phyloP scores from a whole-genome alignment of 1,140 invertebrate species.

The Sinonovacula constricta region DNA sequence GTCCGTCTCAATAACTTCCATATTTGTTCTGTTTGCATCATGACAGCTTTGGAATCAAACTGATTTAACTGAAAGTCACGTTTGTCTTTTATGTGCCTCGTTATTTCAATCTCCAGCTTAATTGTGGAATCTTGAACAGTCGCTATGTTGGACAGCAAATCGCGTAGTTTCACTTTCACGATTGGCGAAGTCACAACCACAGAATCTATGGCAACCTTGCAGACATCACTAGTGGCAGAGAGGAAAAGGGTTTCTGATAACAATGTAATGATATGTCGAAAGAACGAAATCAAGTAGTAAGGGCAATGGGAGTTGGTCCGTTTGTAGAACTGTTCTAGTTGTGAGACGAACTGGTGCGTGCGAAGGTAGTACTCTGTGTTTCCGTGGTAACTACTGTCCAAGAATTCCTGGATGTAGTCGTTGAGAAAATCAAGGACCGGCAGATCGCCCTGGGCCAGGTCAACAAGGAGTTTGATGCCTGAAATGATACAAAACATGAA shows the following conservation, averaged over 20 bases:
- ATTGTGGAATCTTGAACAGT: constrained; percentile 32
- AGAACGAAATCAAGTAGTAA: constrained; percentile 41
- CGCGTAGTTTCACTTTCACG: constrained; percentile 37
- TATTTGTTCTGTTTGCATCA: constrained; percentile 46
- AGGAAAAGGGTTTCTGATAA: constrained; percentile 46
- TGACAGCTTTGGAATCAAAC: constrained; percentile 36
- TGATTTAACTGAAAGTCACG: constrained; percentile 18
- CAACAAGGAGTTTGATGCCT: constrained; percentile 35
- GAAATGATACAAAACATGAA: constrained; percentile 5
- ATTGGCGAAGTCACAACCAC: constrained; percentile 39
- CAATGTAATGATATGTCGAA: constrained; percentile 37
- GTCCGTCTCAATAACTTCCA: constrained; percentile 30
- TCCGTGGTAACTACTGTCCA: constrained; percentile 39
- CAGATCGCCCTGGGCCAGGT: constrained; percentile 40
- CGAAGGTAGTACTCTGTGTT: constrained; percentile 42
- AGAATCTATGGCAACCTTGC: constrained; percentile 38
- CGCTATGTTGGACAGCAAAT: constrained; percentile 17
- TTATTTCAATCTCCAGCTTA: constrained; percentile 34
- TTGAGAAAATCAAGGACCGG: constrained; percentile 49
- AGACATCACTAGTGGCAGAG: constrained; percentile 38
- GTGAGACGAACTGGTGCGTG: constrained; percentile 43
- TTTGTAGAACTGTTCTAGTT: constrained; percentile 30
- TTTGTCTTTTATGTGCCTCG: constrained; percentile 20
- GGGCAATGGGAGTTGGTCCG: constrained; percentile 29
- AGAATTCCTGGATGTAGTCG: constrained; percentile 40